Conservation (phyloP, 2,113 vertebrate species). For the Phoenicopterus ruber region DNA sequence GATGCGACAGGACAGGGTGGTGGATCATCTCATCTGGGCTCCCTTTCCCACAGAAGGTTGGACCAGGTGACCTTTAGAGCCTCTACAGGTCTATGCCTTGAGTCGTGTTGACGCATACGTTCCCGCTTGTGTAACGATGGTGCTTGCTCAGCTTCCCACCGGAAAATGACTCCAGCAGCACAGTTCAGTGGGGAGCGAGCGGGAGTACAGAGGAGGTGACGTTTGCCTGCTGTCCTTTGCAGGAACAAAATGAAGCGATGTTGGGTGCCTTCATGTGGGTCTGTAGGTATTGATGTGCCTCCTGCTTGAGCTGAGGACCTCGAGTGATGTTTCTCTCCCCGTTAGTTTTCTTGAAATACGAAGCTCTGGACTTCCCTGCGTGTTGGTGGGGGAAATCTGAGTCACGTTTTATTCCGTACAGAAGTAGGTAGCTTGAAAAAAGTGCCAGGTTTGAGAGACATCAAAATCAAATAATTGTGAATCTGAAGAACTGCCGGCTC, state of each 20-base stretch:
- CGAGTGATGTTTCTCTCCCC: background rate
- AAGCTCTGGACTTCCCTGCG: background rate
- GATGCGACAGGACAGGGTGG: background rate
- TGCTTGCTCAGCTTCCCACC: background rate
- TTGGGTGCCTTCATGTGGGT: background rate
- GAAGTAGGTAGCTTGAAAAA: background rate
- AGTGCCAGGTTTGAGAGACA: background rate
- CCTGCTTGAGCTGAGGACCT: background rate
- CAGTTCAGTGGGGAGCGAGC: fast-evolving
- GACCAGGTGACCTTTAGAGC: background rate
- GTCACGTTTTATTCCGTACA: background rate
- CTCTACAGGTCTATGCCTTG: fast-evolving
- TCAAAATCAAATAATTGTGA: background rate
- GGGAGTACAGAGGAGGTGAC: background rate
- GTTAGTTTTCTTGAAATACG: background rate
- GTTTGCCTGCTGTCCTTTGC: background rate
- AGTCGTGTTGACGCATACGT: fast-evolving
- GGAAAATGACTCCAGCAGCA: background rate
- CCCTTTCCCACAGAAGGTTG: background rate
- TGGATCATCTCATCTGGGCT: background rate
- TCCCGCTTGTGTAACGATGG: fast-evolving
- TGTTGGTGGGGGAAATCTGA: background rate
- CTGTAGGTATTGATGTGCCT: background rate
- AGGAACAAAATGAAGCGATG: fast-evolving
- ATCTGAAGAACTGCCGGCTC: background rate